phyloP scores from a whole-genome alignment of 2,113 vertebrate species.

The Zapus hudsonius region DNA sequence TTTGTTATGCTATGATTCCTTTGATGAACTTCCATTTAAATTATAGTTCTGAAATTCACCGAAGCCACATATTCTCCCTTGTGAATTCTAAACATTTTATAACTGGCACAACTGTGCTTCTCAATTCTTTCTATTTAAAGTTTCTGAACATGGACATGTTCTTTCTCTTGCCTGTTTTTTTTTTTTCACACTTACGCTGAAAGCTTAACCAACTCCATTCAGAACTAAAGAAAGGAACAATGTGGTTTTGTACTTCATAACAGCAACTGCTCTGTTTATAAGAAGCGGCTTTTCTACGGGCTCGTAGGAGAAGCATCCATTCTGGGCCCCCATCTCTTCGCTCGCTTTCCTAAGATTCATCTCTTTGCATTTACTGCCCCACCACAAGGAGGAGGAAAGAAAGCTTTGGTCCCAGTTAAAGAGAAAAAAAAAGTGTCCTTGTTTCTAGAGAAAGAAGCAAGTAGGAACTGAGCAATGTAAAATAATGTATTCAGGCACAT shows the following conservation, averaged over 20 bases:
- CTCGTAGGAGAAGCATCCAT: conserved; percentile 49
- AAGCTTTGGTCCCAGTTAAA: neutral
- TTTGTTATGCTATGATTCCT: conserved; percentile 69
- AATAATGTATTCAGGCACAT: conserved; percentile 67
- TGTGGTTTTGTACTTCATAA: conserved; percentile 70
- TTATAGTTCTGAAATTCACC: conserved; percentile 84
- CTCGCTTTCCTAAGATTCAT: conserved; percentile 75
- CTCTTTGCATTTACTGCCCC: conserved; percentile 64
- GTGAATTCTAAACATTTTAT: conserved; percentile 82
- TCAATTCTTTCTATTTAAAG: conserved; percentile 83
- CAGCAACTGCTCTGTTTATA: conserved; percentile 66
- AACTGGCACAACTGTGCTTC: conserved; percentile 80
- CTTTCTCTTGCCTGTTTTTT: conserved; percentile 75
- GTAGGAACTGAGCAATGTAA: conserved; percentile 45
- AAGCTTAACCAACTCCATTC: conserved; percentile 78
- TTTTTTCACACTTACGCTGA: conserved; percentile 81
- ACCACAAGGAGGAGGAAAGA: conserved; percentile 47
- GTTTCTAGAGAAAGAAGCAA: conserved; percentile 56
- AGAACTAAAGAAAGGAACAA: conserved; percentile 75
- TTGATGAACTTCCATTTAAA: conserved; percentile 81
- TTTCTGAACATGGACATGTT: conserved; percentile 79
- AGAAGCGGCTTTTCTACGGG: conserved; percentile 47
- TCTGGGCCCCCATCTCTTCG: conserved; percentile 42
- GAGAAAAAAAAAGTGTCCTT: conserved; percentile 19
- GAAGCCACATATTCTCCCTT: conserved; percentile 83